Evolutionary conservation across 2,113 vertebrate species (phyloP), one percentile per base, ranked within the genome.

Genomic region (Hydropotes inermis): DNA sequence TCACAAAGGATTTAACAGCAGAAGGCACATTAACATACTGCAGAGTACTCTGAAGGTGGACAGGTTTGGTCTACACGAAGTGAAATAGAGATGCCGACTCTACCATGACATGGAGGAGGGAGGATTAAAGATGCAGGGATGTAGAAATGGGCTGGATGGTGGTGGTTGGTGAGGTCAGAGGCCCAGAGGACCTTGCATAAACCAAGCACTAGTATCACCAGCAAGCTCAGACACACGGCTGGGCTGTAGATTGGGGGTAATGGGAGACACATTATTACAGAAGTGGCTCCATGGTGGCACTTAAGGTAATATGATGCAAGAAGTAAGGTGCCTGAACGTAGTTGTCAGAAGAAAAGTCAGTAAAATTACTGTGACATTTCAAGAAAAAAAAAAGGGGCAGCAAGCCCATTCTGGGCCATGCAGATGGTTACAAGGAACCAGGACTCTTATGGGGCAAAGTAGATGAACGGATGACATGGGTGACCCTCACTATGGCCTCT

Each of bases 301-400:
- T 45, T 19, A 52, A 13, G 74, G 52, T 23, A 2, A 57, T 19
- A 25, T 0, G 12, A 1, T 21, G 28, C 0, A 30, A 54, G 15
- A 45, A 8, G 52, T 28, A 13, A 14, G 36, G 12, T 28, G 67
- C 19, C 7, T 11, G 17, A 70, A 36, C 4, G 0, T 19, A 70
- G 64, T 5, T 36, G 9, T 70, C 64, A 36, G 64, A 70, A 70
- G 17, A n/a, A 70, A 70, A 70, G 64, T 70, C 36, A 11, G 1
- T 14, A 16, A 54, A n/a, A 14, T 28, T 67, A 36, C 12, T 23
- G 64, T 36, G 61, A 21, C 17, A 36, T 70, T 70, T 70, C 64
- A 36, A 70, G n/a, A 70, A 19, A 70, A 70, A 19, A 70, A 70
- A 36, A 21, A 11, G 2, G n/a, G 64, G 64, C n/a, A 70, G 64